Conservation (phyloP, 2,113 vertebrate species). For the Megatriorchis doriae region DNA sequence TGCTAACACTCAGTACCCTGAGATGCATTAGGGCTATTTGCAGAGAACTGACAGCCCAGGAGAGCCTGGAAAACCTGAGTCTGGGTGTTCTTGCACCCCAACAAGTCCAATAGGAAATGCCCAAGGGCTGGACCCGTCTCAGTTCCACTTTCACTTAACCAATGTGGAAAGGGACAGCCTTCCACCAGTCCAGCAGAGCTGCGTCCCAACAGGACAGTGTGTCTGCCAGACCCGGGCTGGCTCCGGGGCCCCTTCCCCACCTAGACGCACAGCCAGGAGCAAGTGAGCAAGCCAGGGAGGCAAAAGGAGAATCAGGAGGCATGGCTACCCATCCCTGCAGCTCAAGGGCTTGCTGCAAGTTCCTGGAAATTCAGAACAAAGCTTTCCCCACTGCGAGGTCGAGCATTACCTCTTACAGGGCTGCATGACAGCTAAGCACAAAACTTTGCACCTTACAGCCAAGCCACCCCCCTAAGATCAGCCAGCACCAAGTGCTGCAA, state of each 20-base stretch:
- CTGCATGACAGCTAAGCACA: neutral
- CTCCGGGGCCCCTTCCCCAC: neutral
- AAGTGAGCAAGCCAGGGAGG: accelerated
- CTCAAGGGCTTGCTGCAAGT: neutral
- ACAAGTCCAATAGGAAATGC: neutral
- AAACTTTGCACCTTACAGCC: neutral
- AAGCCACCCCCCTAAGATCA: neutral
- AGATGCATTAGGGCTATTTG: neutral
- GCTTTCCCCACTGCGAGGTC: neutral
- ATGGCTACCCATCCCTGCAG: neutral
- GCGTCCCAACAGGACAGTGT: neutral
- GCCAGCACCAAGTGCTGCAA: neutral
- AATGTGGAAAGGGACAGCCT: neutral
- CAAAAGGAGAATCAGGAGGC: neutral
- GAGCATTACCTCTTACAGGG: neutral
- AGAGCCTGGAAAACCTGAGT: neutral
- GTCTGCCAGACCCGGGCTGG: neutral
- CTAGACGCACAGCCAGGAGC: accelerated
- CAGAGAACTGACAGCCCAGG: neutral
- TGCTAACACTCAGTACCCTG: neutral
- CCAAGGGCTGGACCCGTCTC: neutral
- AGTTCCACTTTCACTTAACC: neutral
- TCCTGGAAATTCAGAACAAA: neutral
- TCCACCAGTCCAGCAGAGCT: neutral
- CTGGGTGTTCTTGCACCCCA: neutral